Percentiles rank a stretch among this genome's conserved stretches.
Conservation (phyloP, 1,140 invertebrate genomes). For the Drosophila serrata region DNA sequence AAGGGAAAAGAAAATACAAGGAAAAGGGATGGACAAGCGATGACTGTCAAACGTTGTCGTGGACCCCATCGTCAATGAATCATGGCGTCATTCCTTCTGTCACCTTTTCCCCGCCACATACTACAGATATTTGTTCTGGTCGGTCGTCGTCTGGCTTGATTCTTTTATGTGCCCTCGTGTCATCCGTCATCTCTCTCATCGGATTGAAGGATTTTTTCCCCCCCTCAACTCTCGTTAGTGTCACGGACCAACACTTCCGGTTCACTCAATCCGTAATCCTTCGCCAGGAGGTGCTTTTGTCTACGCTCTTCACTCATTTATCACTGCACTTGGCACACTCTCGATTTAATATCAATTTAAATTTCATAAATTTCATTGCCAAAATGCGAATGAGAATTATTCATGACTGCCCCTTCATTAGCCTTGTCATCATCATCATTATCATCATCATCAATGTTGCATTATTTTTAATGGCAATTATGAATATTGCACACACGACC, state of each 20-base stretch:
- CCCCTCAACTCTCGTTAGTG: constrained; percentile 50
- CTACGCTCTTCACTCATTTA: constrained; percentile 32
- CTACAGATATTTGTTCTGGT: constrained; percentile 25
- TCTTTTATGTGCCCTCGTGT: constrained; percentile 57
- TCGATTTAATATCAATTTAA: constrained; percentile 76
- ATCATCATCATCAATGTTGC: constrained; percentile 42
- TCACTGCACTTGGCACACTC: constrained; percentile 14
- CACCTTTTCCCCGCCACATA: constrained; percentile 21
- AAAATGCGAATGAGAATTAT: constrained; percentile 39
- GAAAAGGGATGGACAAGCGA: constrained; percentile 43
- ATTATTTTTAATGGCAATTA: constrained; percentile 62
- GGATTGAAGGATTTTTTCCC: constrained; percentile 2
- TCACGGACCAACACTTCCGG: constrained; percentile 56
- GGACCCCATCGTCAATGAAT: constrained; percentile 67
- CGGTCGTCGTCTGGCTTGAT: constrained; percentile 25
- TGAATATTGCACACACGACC: constrained; percentile 53
- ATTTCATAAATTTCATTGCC: constrained; percentile 69
- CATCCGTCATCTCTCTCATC: constrained; percentile 63
- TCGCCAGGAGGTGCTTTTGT: constrained; percentile 22
- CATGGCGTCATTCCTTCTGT: constrained; percentile 57
- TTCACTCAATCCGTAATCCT: constrained; percentile 43
- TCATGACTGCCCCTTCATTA: constrained; percentile 55
- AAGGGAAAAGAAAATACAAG: no score
- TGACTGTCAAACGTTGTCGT: constrained; percentile 54
- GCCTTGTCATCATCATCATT: constrained; percentile 51